Evolutionary conservation across 2,888 invertebrate genomes (phyloP).

Genomic region (Lasioglossum lativentre): DNA sequence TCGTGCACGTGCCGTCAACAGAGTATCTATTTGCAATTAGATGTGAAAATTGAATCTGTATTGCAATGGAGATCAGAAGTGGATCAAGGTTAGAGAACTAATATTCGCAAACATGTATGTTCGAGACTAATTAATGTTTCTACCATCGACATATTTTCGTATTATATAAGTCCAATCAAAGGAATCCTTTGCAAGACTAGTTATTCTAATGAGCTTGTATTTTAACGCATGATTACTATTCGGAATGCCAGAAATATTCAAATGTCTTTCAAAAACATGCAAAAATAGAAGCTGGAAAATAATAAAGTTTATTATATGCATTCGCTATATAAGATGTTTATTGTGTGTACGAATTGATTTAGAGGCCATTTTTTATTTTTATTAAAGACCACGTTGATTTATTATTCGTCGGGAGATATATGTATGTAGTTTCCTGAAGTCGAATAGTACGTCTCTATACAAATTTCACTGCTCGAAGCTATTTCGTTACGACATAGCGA

Average conservation of each 20-base stretch:
- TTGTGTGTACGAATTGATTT: neutral
- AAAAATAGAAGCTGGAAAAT: neutral
- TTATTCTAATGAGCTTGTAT: neutral
- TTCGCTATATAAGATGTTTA: neutral
- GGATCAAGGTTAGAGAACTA: slow-evolving; percentile 34
- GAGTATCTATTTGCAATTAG: slow-evolving; percentile 6
- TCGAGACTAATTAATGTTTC: slow-evolving; percentile 5
- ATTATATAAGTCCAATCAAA: neutral
- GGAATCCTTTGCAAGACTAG: neutral
- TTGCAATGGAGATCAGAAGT: slow-evolving; percentile 28
- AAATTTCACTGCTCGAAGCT: slow-evolving; percentile 14
- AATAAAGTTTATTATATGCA: neutral
- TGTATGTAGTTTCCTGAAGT: neutral
- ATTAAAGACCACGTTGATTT: neutral
- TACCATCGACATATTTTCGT: slow-evolving; percentile 6
- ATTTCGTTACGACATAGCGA: neutral
- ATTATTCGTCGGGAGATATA: neutral
- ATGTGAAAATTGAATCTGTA: slow-evolving; percentile 25
- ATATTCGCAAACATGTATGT: slow-evolving; percentile 29
- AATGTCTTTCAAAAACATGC: neutral
- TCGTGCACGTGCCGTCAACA: neutral
- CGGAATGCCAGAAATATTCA: neutral
- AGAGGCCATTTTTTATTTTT: neutral
- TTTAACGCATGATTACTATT: neutral
- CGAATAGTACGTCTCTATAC: neutral